Conservation (phyloP, 2,888 invertebrate genomes). For the Sipha maydis region DNA sequence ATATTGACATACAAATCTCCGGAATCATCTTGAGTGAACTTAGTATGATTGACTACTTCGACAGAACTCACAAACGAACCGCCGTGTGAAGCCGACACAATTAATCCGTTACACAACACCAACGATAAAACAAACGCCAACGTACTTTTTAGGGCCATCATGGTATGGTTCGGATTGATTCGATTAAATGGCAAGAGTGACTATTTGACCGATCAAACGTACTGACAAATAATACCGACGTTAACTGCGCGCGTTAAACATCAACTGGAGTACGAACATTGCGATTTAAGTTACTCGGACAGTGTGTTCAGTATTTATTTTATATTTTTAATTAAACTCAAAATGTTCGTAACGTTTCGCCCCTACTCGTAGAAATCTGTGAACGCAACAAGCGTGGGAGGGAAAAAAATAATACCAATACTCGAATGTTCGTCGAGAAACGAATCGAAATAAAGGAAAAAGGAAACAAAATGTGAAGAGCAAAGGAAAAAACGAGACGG, state of each 20-base stretch:
- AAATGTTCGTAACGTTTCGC: background rate
- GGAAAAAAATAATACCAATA: background rate
- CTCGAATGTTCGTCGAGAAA: background rate
- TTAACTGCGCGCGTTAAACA: slow-evolving; percentile 22
- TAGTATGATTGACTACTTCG: slow-evolving; percentile 64
- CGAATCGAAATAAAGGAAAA: background rate
- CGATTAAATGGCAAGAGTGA: background rate
- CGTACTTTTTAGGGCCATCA: slow-evolving; percentile 24
- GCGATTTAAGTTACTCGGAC: background rate
- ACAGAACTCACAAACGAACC: slow-evolving; percentile 63
- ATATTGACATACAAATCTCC: slow-evolving; percentile 61
- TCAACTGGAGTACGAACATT: background rate
- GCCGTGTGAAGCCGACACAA: background rate
- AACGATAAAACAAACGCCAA: background rate
- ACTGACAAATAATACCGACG: background rate
- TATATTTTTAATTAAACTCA: background rate
- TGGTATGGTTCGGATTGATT: background rate
- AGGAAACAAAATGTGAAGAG: too few species aligned
- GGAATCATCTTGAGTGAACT: slow-evolving; percentile 62
- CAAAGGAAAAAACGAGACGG: too few species aligned
- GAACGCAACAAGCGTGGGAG: background rate
- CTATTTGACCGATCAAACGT: background rate
- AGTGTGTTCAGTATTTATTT: background rate
- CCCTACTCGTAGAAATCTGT: background rate
- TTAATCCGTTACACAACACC: slow-evolving; percentile 36